phyloP scores from a whole-genome alignment of 2,797 vertebrate genomes.

The Hypotaenidia okinawae region DNA sequence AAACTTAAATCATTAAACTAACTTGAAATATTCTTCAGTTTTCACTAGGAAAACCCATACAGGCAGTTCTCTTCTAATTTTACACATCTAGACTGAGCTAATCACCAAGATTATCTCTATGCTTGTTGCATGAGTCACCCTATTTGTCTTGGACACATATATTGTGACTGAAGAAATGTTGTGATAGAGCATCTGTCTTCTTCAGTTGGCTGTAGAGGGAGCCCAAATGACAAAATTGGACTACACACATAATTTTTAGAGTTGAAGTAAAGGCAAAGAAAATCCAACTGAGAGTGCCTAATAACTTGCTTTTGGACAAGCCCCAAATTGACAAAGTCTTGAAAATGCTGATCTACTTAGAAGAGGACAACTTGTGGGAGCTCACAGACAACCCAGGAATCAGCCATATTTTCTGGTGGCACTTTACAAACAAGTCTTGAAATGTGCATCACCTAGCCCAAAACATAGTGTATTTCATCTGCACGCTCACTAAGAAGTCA shows the following conservation, averaged over 20 bases:
- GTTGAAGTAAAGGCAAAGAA: neutral
- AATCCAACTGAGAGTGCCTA: neutral
- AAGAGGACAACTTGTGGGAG: neutral
- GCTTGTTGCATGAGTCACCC: neutral
- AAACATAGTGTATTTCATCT: neutral
- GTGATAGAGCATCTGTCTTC: neutral
- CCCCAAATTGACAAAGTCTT: neutral
- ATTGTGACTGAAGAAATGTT: neutral
- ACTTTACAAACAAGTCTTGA: neutral
- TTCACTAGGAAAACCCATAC: neutral
- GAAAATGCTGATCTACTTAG: neutral
- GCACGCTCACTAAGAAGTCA: neutral
- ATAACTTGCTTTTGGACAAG: neutral
- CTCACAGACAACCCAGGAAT: neutral
- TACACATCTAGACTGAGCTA: neutral
- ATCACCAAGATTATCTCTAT: neutral
- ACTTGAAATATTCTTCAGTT: neutral
- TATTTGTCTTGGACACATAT: neutral
- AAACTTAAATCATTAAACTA: neutral
- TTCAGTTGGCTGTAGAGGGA: conserved; percentile 61
- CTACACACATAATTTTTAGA: neutral
- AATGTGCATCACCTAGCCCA: neutral
- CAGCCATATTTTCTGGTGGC: neutral
- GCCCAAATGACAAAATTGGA: conserved; percentile 59
- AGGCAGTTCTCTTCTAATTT: neutral